Percentiles rank a stretch among this genome's conserved stretches.
Evolutionary conservation across 2,113 vertebrate species (phyloP).

Genomic region (Caracal caracal): DNA sequence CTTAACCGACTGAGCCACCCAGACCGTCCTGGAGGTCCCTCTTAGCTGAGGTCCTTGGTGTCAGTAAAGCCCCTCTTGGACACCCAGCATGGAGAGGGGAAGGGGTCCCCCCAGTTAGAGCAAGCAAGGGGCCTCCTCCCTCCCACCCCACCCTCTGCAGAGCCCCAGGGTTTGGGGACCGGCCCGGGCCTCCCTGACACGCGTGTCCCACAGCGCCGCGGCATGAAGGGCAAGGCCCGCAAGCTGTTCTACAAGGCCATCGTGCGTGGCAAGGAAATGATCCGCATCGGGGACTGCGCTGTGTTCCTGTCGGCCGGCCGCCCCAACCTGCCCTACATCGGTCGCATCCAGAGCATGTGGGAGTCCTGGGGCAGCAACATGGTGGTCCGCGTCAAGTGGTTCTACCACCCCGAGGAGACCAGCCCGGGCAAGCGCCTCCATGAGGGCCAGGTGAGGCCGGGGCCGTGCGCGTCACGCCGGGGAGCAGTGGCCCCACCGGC

Average conservation of each 20-base stretch:
- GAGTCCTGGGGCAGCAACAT: conserved; percentile 99
- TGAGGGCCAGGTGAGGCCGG: conserved; percentile 92
- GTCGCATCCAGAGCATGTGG: conserved; percentile 99
- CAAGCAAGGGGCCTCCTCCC: rapidly evolving
- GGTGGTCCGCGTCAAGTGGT: conserved; percentile 99
- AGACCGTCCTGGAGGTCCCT: not conserved
- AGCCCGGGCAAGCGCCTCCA: conserved; percentile 97
- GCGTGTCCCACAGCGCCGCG: conserved; percentile 89
- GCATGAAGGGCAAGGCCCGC: conserved; percentile 99
- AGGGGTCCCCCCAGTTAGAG: not conserved
- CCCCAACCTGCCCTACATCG: conserved; percentile 98
- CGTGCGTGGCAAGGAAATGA: conserved; percentile 96
- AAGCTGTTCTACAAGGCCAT: conserved; percentile 99
- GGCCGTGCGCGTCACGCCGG: too few species aligned
- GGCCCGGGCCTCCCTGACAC: not conserved
- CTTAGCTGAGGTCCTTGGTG: rapidly evolving
- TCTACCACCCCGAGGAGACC: conserved; percentile 99
- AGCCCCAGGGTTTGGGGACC: rapidly evolving
- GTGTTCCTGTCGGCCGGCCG: conserved; percentile 97
- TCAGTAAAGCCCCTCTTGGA: not conserved
- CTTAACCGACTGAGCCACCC: too few species aligned
- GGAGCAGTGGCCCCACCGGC: too few species aligned
- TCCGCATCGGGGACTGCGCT: conserved; percentile 97
- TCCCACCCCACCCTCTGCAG: not conserved
- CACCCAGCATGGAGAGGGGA: rapidly evolving